Base-by-base conservation (phyloP, 1,140 invertebrate genomes). In the Zaprionus vittiger region DNA sequence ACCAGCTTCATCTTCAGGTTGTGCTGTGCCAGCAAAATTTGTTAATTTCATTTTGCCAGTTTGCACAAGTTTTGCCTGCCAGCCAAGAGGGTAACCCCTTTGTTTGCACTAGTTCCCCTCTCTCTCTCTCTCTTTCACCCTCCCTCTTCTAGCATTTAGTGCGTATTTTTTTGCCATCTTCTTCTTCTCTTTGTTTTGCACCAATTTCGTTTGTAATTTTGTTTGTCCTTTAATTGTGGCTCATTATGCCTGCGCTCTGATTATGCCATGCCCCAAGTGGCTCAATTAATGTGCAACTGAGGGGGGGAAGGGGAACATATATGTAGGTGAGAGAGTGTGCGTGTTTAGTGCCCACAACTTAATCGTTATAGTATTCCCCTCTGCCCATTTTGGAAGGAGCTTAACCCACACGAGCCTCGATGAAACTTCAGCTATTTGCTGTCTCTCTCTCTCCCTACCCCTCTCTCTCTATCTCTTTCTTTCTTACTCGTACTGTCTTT, bases 191-290 rank as follows among this genome's bases (percentile, higher is more conserved):
- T 57, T 55, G 77, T 47, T 55, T 24, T 61, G 73, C 71, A 24
- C 47, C 47, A 52, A 52, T 52, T 52, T 52, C 47, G 47, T 52
- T 81, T 79, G 81, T 90, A 89, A 90, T 89, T 89, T 84, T 89
- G 81, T 89, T 89, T 89, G 84, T 90, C 85, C 84, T 90, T 84
- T 89, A 89, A 89, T 89, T 89, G 84, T 73, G 34, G 78, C 84
- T 84, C 85, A 89, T 89, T 89, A 89, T 89, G 85, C 81, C 85
- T 89, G 81, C 77, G 76, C 83, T 52, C 61, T 86, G 83, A 86
- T 86, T 86, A 86, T 81, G 69, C 76, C 64, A 57, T 76, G 75
- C 71, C 81, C 85, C 86, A 89, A 89, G 84, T 89, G 84, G 85
- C 84, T 89, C 85, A 79, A 89, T 89, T 81, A 89, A 89, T 90